Evolutionary conservation across 2,113 vertebrate species (phyloP), one percentile per base, ranked within the genome.

Genomic region (Nanger granti): DNA sequence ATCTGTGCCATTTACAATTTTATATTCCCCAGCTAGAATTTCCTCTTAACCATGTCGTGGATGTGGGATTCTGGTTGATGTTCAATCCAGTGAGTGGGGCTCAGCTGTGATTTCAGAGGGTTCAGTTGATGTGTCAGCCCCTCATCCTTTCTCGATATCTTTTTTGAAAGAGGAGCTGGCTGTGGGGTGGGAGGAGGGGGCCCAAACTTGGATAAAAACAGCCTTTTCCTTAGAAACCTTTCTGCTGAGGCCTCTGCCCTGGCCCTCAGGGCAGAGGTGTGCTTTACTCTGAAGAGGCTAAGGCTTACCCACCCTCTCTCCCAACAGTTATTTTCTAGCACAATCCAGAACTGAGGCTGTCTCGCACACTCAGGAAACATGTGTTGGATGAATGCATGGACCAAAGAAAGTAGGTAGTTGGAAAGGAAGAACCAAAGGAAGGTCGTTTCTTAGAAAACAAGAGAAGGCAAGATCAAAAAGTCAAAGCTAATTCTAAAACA

Each of bases 1-100:
- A 99, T 98, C 99, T 98, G 97, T 96, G 98, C 99, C 98, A 98
- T 99, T 99, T 98, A 97, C 98, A 98, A 98, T 99, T 99, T 99
- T 99, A 99, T 99, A 98, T 99, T 99, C 98, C 98, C 98, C 97
- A 97, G 98, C 98, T 99, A 98, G 98, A 98, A 98, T 98, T 97
- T 98, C 96, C 98, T 98, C 98, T 91, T 98, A 99, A 98, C 98
- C 96, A 54, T 26, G 84, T 84, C 95, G 98, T 97, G 98, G 76
- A 97, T 98, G 97, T 96, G 96, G 96, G 96, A 96, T 96, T 98
- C 97, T 98, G 98, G 96, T 28, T 95, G 97, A 97, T 95, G 98
- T 93, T 95, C 97, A 96, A 94, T 86, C 97, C 94, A 91, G 97
- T 9, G 89, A 97, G 86, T n/a, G 92, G 96, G 96, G 88, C 90